Conservation (phyloP, 2,797 vertebrate genomes). For the Adelosebastes latens region DNA sequence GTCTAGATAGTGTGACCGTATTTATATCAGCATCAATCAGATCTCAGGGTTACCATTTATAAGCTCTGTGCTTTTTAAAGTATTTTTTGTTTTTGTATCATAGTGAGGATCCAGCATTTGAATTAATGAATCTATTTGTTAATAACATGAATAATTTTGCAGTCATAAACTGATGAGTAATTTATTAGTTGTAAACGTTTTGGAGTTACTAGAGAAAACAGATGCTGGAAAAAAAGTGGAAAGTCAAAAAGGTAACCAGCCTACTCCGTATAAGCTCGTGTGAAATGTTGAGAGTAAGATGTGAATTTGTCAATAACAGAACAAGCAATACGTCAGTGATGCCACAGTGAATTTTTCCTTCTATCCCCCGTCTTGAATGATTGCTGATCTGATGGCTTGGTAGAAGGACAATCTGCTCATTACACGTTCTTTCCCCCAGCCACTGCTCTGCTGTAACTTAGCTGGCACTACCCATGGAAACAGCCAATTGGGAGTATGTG, state of each 20-base stretch:
- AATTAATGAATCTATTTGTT: neutral
- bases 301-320: neutral
- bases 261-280: neutral
- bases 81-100: neutral
- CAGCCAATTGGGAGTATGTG: conserved; percentile 44
- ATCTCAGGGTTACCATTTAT: neutral
- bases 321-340: neutral
- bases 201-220: neutral
- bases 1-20: neutral
- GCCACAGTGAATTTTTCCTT: neutral
- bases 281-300: conserved; percentile 3
- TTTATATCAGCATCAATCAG: too few species aligned
- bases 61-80: neutral
- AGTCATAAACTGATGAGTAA: neutral
- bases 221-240: neutral
- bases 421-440: conserved; percentile 3
- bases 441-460: conserved; percentile 43
- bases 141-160: conserved; percentile 21
- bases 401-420: conserved; percentile 28
- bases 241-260: neutral
- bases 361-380: neutral
- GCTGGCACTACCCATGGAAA: conserved; percentile 48
- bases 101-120: neutral
- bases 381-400: conserved; percentile 8
- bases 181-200: neutral